These are phyloP conservation scores for Bovichtus variegatus DNA, from an alignment of 2,797 vertebrate species.

Conservation along the genomic window DNA sequence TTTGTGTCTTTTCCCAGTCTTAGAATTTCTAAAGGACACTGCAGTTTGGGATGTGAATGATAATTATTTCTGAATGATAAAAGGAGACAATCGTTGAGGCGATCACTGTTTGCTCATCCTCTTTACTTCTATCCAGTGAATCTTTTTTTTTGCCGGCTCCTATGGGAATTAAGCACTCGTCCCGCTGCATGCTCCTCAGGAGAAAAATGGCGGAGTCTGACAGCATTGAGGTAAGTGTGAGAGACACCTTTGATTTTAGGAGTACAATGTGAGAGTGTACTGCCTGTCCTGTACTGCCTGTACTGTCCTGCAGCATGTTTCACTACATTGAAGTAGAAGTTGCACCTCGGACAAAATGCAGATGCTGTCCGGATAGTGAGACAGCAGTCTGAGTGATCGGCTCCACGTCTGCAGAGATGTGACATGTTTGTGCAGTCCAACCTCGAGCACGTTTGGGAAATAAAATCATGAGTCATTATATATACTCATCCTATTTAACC, in stretches of 20 bases:
- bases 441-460: neutral
- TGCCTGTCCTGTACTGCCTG: too few species aligned
- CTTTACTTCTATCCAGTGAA: conserved; percentile 50
- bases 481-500: neutral
- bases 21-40: conserved; percentile 25
- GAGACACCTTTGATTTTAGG: conserved; percentile 39
- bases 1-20: conserved; percentile 36
- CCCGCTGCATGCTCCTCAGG: conserved; percentile 97
- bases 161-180: conserved; percentile 99
- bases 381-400: conserved; percentile 4
- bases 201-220: conserved; percentile 98
- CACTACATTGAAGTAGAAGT: conserved; percentile 50
- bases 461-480: neutral
- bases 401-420: conserved; percentile 6
- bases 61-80: neutral
- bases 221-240: conserved; percentile 91
- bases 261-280: neutral
- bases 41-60: conserved; percentile 46
- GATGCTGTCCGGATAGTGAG: conserved; percentile 30
- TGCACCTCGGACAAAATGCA: conserved; percentile 30
- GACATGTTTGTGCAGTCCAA: conserved; percentile 22
- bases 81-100: conserved; percentile 1
- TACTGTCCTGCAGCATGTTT: too few species aligned
- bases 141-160: conserved; percentile 80
- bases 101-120: conserved; percentile 8